Evolutionary conservation across 2,797 vertebrate genomes (phyloP), one percentile per base, ranked within the genome.

Genomic region (Coluber constrictor): DNA sequence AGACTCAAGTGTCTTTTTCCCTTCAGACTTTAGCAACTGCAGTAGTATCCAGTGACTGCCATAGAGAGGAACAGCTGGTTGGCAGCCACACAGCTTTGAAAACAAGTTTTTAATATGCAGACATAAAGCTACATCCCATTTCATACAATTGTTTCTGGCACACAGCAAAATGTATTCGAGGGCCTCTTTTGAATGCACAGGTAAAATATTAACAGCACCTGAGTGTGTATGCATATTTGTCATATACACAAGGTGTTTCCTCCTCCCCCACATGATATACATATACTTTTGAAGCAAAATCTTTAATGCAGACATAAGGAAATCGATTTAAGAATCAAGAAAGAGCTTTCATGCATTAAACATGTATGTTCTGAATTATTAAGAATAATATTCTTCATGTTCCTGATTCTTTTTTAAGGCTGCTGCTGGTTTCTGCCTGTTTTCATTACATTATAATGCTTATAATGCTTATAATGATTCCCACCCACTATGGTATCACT

Each of bases 21-120:
- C 94, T 96, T 97, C 96, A 97, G 96, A 97, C 90, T 92, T 94
- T 95, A 96, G 95, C 94, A 96, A 96, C 92, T 96, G 90, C 92
- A 95, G 91, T 95, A 96, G 96, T 95, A 95, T 12, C 1, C 91
- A 96, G 88, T 0, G 0, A 92, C 87, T 94, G 91, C 94, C 93
- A 18, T 37, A 79, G 93, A 92, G 95, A 91, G 87, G 59, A 95
- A 56, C 20, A 95, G 93, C 90, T 95, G 91, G 93, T 90, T 70
- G 94, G 89, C 89, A 95, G 96, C 88, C 88, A 91, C 89, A 0
- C 1, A 94, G 87, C 93, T 93, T 95, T 92, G 86, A 94, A 96
- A 95, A 15, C 27, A 94, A 51, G 63, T 1, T 32, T 91, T 25
- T 93, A 94, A 94, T 63, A 92, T 18, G 54, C 88, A 96, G 92